These are phyloP conservation scores for Drosophila engyochracea DNA, from an alignment of 2,888 invertebrate genomes.

Conservation along the genomic window DNA sequence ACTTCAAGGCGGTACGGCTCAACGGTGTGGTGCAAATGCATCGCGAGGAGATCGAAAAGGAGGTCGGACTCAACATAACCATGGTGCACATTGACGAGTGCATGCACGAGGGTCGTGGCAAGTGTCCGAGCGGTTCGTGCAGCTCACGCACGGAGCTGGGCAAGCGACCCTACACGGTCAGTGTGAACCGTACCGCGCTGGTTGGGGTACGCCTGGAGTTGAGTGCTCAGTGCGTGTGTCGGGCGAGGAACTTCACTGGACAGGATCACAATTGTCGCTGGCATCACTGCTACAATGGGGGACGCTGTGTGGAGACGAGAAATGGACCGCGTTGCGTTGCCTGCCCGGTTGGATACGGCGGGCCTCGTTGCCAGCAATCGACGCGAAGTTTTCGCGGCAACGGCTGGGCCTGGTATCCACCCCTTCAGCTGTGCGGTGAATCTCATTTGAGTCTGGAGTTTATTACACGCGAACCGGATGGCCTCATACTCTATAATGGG, in stretches of 20 bases:
- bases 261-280: slow-evolving; percentile 94
- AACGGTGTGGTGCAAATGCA: slow-evolving; percentile 97
- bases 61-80: slow-evolving; percentile 96
- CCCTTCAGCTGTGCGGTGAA: slow-evolving; percentile 97
- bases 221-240: slow-evolving; percentile 95
- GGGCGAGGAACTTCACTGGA: slow-evolving; percentile 93
- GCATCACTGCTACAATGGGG: slow-evolving; percentile 97
- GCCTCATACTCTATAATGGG: slow-evolving; percentile 97
- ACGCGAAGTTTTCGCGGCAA: slow-evolving; percentile 96
- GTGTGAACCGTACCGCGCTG: slow-evolving; percentile 97
- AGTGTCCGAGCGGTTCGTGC: slow-evolving; percentile 97
- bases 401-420: slow-evolving; percentile 99
- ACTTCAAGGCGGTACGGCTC: slow-evolving; percentile 96
- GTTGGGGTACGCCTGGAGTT: slow-evolving; percentile 98
- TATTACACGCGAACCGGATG: slow-evolving; percentile 95
- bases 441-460: slow-evolving; percentile 98
- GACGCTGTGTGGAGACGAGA: slow-evolving; percentile 96
- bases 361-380: slow-evolving; percentile 98
- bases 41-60: slow-evolving; percentile 95
- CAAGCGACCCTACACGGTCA: slow-evolving; percentile 96
- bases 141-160: slow-evolving; percentile 93
- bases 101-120: slow-evolving; percentile 91
- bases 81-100: slow-evolving; percentile 99
- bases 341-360: slow-evolving; percentile 96
- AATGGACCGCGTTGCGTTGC: slow-evolving; percentile 93